phyloP scores from a whole-genome alignment of 2,888 invertebrate species.

The Apotomis betuletana region DNA sequence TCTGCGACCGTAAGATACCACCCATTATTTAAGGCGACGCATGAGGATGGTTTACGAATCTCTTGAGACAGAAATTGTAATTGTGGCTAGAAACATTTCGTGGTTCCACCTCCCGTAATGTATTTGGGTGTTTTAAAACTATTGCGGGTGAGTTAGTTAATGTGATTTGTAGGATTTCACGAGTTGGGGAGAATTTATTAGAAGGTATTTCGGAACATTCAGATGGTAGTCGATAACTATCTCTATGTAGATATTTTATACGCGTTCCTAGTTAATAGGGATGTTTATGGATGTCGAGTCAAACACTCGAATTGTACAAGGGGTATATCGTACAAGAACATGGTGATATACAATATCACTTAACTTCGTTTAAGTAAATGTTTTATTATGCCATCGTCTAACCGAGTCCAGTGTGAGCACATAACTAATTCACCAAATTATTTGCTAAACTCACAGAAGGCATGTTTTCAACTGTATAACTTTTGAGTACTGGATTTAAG shows the following conservation, averaged over 20 bases:
- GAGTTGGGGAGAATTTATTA: constrained; percentile 17
- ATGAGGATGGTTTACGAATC: constrained; percentile 34
- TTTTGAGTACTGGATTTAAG: not conserved
- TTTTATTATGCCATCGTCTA: constrained; percentile 23
- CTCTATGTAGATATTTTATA: not conserved
- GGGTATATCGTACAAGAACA: not conserved
- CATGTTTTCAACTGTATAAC: too few relatives aligned
- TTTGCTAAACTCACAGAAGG: too few relatives aligned
- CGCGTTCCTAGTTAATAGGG: too few relatives aligned
- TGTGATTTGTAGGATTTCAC: constrained; percentile 26
- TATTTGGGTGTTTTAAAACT: constrained; percentile 39
- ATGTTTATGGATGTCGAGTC: too few relatives aligned
- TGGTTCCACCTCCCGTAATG: constrained; percentile 28
- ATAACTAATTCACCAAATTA: not conserved
- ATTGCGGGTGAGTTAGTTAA: constrained; percentile 35
- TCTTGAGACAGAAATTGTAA: constrained; percentile 42
- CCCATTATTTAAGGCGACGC: constrained; percentile 41
- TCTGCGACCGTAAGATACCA: constrained; percentile 33
- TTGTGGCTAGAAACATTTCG: constrained; percentile 40
- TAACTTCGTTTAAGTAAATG: constrained; percentile 39
- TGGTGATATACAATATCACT: constrained; percentile 23
- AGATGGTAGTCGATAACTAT: not conserved
- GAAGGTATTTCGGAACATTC: constrained; percentile 3
- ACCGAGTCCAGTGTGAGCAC: not conserved
- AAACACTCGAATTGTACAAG: too few relatives aligned